Conservation (phyloP, 2,888 invertebrate species). For the Ganaspis brasiliensis region DNA sequence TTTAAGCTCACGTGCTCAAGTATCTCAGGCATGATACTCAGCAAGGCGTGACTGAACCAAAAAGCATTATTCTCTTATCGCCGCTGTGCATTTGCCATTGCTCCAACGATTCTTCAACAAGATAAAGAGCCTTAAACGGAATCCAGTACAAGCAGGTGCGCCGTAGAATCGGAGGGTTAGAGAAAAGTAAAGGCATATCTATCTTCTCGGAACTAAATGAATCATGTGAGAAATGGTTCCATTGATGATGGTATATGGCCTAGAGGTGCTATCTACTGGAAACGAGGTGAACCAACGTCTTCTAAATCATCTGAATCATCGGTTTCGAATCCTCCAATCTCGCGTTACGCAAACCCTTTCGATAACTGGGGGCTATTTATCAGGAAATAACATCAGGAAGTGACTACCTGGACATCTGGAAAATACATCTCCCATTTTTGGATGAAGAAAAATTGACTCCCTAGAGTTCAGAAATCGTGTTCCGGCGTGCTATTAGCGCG, state of each 20-base stretch:
- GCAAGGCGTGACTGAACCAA: conserved; percentile 58
- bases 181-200: neutral
- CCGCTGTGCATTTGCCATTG: conserved; percentile 36
- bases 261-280: conserved; percentile 18
- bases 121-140: conserved; percentile 46
- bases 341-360: too few species aligned
- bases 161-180: neutral
- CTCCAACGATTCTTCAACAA: conserved; percentile 52
- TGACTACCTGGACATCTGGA: conserved; percentile 16
- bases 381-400: neutral
- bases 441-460: conserved; percentile 37
- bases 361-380: too few species aligned
- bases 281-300: neutral
- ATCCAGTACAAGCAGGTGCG: conserved; percentile 26
- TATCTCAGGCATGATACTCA: conserved; percentile 46
- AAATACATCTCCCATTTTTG: conserved; percentile 16
- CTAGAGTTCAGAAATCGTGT: conserved; percentile 37
- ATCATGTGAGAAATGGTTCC: conserved; percentile 29
- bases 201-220: conserved; percentile 1
- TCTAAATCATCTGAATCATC: neutral
- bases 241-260: conserved; percentile 1
- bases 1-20: conserved; percentile 50
- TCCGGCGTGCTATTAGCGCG: conserved; percentile 52
- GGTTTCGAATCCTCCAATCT: too few species aligned
- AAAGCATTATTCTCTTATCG: conserved; percentile 52